Evolutionary conservation across 2,888 invertebrate species (phyloP).

Genomic region (Vesta saturnalis): DNA sequence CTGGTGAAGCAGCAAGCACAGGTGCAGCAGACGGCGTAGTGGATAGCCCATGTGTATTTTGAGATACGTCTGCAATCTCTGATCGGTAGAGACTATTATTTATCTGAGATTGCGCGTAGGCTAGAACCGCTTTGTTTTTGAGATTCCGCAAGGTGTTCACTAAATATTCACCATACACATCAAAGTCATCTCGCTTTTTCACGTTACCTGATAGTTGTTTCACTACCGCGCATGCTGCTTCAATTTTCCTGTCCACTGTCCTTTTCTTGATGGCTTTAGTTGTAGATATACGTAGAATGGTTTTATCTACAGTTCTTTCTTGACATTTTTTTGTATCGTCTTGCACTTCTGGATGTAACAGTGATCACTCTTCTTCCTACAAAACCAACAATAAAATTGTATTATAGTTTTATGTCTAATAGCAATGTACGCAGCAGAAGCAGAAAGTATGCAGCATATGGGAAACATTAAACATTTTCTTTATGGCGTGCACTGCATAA

Average conservation of each 20-base stretch:
- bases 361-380: conserved; percentile 6
- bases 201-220: conserved; percentile 30
- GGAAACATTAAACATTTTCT: no score
- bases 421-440: no score
- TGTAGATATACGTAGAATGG: no score
- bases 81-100: conserved; percentile 14
- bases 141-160: conserved; percentile 18
- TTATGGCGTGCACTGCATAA: no score
- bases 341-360: conserved; percentile 17
- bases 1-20: no score
- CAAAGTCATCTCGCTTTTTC: conserved; percentile 34
- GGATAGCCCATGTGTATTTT: no score
- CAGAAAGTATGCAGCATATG: no score
- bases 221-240: conserved; percentile 35
- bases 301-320: conserved; percentile 25
- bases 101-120: background rate
- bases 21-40: no score
- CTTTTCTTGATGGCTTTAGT: conserved; percentile 33
- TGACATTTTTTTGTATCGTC: no score
- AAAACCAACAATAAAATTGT: no score
- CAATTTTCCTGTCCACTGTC: conserved; percentile 28
- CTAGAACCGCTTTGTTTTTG: background rate
- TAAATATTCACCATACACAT: conserved; percentile 23
- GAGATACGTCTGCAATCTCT: conserved; percentile 14
- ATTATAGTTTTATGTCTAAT: background rate